Conservation (phyloP, 2,888 invertebrate genomes). For the Andrena minutula region DNA sequence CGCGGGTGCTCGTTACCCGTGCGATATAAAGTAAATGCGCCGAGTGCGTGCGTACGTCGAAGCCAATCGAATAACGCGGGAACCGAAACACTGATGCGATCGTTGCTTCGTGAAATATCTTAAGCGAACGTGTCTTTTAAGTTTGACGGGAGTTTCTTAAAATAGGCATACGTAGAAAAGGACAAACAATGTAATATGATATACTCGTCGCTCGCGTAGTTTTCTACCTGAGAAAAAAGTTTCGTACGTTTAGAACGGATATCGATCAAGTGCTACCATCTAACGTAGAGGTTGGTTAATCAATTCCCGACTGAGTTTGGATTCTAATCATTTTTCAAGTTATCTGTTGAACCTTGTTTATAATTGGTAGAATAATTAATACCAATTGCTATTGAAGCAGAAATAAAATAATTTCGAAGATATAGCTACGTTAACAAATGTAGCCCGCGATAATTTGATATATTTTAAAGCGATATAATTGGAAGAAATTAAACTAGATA, state of each 20-base stretch:
- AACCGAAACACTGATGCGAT: slow-evolving; percentile 15
- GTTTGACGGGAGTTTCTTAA: slow-evolving; percentile 33
- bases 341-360: neutral
- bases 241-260: slow-evolving; percentile 1
- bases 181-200: slow-evolving; percentile 22
- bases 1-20: slow-evolving; percentile 6
- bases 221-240: slow-evolving; percentile 5
- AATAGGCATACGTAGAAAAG: slow-evolving; percentile 29
- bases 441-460: no score
- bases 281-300: neutral
- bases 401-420: no score
- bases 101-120: slow-evolving; percentile 30
- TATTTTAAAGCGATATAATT: no score
- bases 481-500: no score
- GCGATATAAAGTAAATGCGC: slow-evolving; percentile 18
- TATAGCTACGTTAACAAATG: no score
- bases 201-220: slow-evolving; percentile 17
- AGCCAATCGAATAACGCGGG: slow-evolving; percentile 16
- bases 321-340: neutral
- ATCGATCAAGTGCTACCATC: slow-evolving; percentile 5
- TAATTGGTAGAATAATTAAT: neutral
- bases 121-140: slow-evolving; percentile 11
- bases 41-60: slow-evolving; percentile 12
- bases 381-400: no score
- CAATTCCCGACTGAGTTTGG: slow-evolving; percentile 6